These are phyloP conservation scores for Mus spretus DNA, from an alignment of 2,797 vertebrate genomes.

Conservation along the genomic window DNA sequence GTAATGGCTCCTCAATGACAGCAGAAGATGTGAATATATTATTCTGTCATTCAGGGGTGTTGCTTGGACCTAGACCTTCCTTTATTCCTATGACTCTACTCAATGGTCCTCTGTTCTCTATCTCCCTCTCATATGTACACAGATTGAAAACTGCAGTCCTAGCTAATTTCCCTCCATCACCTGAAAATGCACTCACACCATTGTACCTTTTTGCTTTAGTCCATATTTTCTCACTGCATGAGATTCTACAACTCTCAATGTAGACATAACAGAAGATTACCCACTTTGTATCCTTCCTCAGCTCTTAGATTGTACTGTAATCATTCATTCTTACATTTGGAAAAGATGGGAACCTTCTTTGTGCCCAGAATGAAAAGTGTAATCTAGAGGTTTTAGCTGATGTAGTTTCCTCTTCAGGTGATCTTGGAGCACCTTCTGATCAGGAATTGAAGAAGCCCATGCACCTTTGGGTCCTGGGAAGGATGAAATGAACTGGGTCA, in stretches of 20 bases:
- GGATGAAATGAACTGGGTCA: neutral
- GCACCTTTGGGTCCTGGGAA: neutral
- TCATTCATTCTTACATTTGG: neutral
- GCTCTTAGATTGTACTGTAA: neutral
- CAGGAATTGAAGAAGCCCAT: neutral
- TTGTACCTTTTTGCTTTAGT: neutral
- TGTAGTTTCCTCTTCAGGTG: neutral
- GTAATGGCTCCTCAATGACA: neutral
- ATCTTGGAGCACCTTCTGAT: neutral
- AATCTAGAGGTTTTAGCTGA: neutral
- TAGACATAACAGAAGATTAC: neutral
- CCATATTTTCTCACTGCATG: neutral
- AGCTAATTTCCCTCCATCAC: neutral
- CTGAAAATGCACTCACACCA: rapidly evolving
- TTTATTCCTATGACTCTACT: neutral
- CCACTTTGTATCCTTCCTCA: neutral
- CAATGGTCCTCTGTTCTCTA: neutral
- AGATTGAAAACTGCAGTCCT: neutral
- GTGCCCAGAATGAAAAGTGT: neutral
- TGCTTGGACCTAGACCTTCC: neutral
- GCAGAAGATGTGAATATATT: neutral
- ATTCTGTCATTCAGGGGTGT: neutral
- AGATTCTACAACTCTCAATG: neutral
- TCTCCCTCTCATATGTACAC: too few species aligned
- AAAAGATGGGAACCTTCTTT: neutral